Conservation (phyloP, 2,888 invertebrate genomes). For the Tethea ocularis region DNA sequence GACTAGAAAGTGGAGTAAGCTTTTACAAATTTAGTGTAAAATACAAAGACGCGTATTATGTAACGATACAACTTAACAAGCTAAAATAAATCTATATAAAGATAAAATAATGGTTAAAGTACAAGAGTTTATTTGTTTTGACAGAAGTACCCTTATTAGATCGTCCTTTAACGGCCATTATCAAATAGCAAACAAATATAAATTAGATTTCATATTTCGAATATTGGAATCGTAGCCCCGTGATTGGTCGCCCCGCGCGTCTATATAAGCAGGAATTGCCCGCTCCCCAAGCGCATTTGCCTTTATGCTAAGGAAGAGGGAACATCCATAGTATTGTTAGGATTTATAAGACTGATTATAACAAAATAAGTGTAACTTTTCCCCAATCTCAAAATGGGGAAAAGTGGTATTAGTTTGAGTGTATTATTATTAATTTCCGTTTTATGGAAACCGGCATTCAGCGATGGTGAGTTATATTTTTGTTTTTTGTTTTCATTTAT, state of each 20-base stretch:
- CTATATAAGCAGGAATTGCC: constrained; percentile 58
- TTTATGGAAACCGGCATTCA: constrained; percentile 71
- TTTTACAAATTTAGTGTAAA: too few species aligned
- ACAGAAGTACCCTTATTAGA: not conserved
- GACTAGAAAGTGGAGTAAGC: too few species aligned
- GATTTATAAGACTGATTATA: constrained; percentile 62
- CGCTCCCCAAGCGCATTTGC: constrained; percentile 59
- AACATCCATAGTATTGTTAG: constrained; percentile 64
- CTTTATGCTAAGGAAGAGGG: constrained; percentile 58
- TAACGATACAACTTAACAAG: too few species aligned
- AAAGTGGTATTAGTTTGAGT: constrained; percentile 69
- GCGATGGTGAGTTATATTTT: constrained; percentile 61
- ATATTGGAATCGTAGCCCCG: constrained; percentile 10
- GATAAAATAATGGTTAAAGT: too few species aligned
- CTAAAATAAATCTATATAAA: too few species aligned
- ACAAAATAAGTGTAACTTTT: constrained; percentile 52
- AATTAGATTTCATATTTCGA: constrained; percentile 30
- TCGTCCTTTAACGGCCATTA: not conserved
- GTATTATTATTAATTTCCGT: constrained; percentile 70
- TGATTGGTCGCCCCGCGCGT: constrained; percentile 33
- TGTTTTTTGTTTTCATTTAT: constrained; percentile 12
- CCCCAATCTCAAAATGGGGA: constrained; percentile 73
- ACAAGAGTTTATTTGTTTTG: too few species aligned
- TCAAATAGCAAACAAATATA: constrained; percentile 4
- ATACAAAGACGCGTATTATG: too few species aligned